Conservation (phyloP, 2,797 vertebrate genomes). For the Hirundo rustica region DNA sequence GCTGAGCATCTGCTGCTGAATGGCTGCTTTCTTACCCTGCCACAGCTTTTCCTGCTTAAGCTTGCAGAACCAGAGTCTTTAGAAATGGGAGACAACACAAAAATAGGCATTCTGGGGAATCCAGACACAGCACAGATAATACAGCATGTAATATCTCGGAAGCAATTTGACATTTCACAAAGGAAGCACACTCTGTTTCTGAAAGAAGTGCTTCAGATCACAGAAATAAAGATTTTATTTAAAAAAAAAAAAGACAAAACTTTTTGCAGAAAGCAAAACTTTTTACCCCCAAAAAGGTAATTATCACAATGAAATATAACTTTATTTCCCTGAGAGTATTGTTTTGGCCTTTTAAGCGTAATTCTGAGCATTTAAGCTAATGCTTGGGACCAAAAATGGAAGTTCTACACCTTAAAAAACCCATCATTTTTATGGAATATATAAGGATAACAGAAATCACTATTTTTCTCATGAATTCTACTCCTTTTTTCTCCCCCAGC, state of each 20-base stretch:
- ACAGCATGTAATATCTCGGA: background rate
- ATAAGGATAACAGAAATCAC: background rate
- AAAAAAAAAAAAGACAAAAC: background rate
- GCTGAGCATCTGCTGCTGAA: constrained; percentile 1
- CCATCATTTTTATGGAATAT: background rate
- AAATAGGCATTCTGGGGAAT: background rate
- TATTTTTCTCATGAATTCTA: background rate
- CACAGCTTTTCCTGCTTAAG: background rate
- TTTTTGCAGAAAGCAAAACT: background rate
- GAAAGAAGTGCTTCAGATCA: background rate
- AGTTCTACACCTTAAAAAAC: background rate
- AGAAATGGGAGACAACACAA: background rate
- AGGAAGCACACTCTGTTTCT: background rate
- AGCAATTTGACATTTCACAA: background rate
- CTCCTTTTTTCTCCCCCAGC: background rate
- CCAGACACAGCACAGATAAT: background rate
- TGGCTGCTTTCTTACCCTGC: background rate
- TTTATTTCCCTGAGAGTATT: background rate
- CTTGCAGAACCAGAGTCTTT: background rate
- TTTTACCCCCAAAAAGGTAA: rapidly evolving
- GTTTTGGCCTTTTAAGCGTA: background rate
- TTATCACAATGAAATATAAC: background rate
- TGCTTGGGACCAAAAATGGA: background rate
- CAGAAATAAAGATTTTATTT: background rate
- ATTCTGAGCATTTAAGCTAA: background rate